Percentiles rank a stretch among this genome's conserved stretches.
phyloP scores from a whole-genome alignment of 64 coral and sea anemone genomes.

The Astreopora myriophthalma region DNA sequence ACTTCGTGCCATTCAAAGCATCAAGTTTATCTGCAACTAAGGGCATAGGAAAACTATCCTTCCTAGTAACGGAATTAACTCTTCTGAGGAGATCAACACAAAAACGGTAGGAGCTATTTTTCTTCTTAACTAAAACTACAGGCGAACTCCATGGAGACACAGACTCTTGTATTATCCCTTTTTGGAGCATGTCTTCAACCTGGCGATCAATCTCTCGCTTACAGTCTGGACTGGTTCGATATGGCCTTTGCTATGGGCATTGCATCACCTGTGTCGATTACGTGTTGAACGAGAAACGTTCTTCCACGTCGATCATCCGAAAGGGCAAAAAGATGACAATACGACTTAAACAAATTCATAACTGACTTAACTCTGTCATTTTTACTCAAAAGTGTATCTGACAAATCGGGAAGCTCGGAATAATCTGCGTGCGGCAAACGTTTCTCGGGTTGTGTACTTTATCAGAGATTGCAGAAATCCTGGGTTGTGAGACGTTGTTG shows the following conservation, averaged over 20 bases:
- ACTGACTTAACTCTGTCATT: neutral
- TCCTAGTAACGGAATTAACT: neutral
- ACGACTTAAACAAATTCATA: neutral
- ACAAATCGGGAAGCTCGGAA: neutral
- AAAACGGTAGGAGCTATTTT: neutral
- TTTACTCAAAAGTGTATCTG: neutral
- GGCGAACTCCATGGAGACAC: neutral
- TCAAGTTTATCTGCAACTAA: neutral
- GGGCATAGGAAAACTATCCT: slow-evolving; percentile 28
- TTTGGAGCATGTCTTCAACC: neutral
- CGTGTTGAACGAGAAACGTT: neutral
- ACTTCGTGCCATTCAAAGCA: neutral
- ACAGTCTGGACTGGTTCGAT: neutral
- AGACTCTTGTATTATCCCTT: neutral
- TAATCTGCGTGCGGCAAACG: neutral
- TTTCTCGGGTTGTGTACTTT: neutral
- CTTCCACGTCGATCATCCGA: neutral
- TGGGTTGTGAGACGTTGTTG: too few species aligned
- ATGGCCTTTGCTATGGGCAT: neutral
- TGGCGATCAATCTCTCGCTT: neutral
- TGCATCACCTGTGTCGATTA: slow-evolving; percentile 1
- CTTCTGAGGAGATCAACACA: neutral
- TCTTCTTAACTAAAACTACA: slow-evolving; percentile 34
- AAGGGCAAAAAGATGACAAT: neutral
- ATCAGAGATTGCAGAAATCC: too few species aligned